Conservation (phyloP, 2,797 vertebrate genomes). For the Chelmon rostratus region DNA sequence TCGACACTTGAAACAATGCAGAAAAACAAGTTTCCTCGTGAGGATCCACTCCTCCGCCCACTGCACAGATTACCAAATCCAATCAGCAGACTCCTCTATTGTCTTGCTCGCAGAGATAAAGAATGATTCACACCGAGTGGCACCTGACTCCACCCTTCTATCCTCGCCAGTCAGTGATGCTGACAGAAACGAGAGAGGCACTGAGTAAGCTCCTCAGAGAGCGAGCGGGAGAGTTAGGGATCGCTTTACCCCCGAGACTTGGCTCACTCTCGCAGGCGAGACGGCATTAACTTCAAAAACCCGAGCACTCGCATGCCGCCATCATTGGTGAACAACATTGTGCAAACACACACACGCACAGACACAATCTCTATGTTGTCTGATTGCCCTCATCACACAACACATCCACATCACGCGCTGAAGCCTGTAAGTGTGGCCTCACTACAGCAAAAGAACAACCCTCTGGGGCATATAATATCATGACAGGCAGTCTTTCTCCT, state of each 20-base stretch:
- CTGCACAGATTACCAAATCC: slow-evolving; percentile 15
- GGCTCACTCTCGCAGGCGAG: slow-evolving; percentile 46
- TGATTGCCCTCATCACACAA: slow-evolving; percentile 16
- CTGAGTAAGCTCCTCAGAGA: slow-evolving; percentile 47
- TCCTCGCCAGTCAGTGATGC: slow-evolving; percentile 42
- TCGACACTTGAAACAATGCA: slow-evolving; percentile 26
- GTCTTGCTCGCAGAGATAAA: slow-evolving; percentile 44
- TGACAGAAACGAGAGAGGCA: slow-evolving; percentile 51
- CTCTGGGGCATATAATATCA: slow-evolving; percentile 55
- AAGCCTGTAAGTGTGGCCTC: slow-evolving; percentile 40
- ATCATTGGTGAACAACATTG: slow-evolving; percentile 34
- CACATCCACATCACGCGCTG: not conserved
- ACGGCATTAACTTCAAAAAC: slow-evolving; percentile 60
- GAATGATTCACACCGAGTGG: slow-evolving; percentile 44
- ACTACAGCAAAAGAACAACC: slow-evolving; percentile 50
- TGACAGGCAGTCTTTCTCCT: slow-evolving; percentile 45
- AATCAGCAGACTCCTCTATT: slow-evolving; percentile 33
- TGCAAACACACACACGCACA: slow-evolving; percentile 54
- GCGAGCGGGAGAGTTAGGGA: slow-evolving; percentile 43
- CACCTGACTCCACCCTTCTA: slow-evolving; percentile 57
- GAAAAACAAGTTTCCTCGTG: slow-evolving; percentile 45
- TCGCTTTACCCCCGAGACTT: slow-evolving; percentile 58
- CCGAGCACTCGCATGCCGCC: slow-evolving; percentile 29
- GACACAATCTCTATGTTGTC: slow-evolving; percentile 42
- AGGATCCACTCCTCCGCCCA: slow-evolving; percentile 23